Evolutionary conservation across 2,888 invertebrate genomes (phyloP).

Genomic region (Pheosia tremula): DNA sequence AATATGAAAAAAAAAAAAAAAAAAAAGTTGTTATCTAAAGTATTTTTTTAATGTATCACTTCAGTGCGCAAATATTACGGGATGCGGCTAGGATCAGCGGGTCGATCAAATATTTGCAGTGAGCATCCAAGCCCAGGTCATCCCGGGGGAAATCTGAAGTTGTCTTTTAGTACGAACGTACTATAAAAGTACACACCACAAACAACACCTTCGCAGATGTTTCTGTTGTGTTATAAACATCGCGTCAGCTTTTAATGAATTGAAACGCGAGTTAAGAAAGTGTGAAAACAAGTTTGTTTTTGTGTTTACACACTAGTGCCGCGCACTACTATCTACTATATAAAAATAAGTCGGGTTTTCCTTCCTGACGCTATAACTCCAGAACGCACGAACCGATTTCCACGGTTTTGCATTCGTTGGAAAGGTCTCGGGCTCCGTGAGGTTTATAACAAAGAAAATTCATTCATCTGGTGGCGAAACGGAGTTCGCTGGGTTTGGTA

Average conservation of each 20-base stretch:
- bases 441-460: too few relatives aligned
- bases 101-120: conserved; percentile 48
- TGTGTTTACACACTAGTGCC: too few relatives aligned
- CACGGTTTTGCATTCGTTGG: too few relatives aligned
- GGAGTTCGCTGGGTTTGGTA: too few relatives aligned
- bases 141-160: conserved; percentile 55
- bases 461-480: too few relatives aligned
- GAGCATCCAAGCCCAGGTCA: conserved; percentile 38
- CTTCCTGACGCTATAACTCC: too few relatives aligned
- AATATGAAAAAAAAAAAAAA: too few relatives aligned
- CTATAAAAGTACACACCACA: conserved; percentile 36
- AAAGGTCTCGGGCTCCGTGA: too few relatives aligned
- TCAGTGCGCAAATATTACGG: conserved; percentile 14
- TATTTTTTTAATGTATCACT: conserved; percentile 18
- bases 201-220: conserved; percentile 24
- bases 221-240: conserved; percentile 18
- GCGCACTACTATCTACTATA: too few relatives aligned
- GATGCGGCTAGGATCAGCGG: conserved; percentile 24
- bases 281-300: conserved; percentile 20
- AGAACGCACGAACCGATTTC: too few relatives aligned
- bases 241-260: conserved; percentile 27
- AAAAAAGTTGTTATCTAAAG: conserved; percentile 4
- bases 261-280: conserved; percentile 17
- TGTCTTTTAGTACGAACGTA: conserved; percentile 36
- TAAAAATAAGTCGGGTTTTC: too few relatives aligned